Conservation (phyloP, 2,113 vertebrate species). For the Cnemophilus loriae region DNA sequence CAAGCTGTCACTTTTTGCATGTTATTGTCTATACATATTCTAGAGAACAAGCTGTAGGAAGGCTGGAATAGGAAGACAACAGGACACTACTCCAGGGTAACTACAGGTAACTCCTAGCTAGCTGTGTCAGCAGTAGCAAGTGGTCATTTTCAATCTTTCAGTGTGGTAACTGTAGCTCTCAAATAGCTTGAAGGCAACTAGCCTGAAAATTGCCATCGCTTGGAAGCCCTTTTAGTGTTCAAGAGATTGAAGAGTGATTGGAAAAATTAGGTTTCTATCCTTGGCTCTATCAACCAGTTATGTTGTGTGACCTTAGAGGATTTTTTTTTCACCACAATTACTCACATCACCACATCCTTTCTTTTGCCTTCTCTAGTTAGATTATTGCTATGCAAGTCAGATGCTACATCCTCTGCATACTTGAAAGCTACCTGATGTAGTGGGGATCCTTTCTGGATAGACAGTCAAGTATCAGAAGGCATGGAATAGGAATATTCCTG, state of each 20-base stretch:
- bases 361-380: not conserved
- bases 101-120: not conserved
- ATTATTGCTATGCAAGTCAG: not conserved
- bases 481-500: not conserved
- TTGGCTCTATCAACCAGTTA: not conserved
- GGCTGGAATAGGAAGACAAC: not conserved
- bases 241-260: not conserved
- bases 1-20: not conserved
- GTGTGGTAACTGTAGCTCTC: not conserved
- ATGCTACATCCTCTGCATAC: not conserved
- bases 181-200: not conserved
- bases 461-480: not conserved
- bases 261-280: not conserved
- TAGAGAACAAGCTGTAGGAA: not conserved
- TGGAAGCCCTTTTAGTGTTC: not conserved
- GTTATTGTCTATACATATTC: not conserved
- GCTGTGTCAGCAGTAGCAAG: not conserved
- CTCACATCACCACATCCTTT: not conserved
- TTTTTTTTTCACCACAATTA: not conserved
- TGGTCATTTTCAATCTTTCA: not conserved
- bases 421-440: not conserved
- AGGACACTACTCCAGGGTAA: not conserved
- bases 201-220: not conserved
- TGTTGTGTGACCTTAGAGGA: not conserved
- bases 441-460: not conserved